These are phyloP conservation scores for Phyllotreta cruciferae DNA, from an alignment of 2,888 invertebrate species.

Conservation along the genomic window DNA sequence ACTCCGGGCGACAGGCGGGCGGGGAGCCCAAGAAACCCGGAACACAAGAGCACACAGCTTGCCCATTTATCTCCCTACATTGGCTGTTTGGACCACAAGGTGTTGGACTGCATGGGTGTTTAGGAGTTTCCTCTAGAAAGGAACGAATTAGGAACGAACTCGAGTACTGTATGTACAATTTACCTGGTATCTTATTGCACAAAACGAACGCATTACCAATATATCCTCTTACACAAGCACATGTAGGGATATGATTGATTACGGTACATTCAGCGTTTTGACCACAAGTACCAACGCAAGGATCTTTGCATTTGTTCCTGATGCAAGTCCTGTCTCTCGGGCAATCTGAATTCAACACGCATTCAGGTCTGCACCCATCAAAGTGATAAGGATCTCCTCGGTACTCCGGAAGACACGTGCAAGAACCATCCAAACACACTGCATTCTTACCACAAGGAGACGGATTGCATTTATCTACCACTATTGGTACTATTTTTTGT, in stretches of 20 bases:
- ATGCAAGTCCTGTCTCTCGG: constrained; percentile 73
- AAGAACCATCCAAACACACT: constrained; percentile 69
- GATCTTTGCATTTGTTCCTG: constrained; percentile 78
- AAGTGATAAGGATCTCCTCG: constrained; percentile 71
- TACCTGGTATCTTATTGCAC: constrained; percentile 66
- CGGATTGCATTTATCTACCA: constrained; percentile 68
- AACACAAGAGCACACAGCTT: constrained; percentile 76
- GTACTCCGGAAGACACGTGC: constrained; percentile 73
- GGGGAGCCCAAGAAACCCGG: constrained; percentile 75
- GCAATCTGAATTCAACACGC: constrained; percentile 75
- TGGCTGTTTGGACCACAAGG: constrained; percentile 84
- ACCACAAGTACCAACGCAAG: constrained; percentile 81
- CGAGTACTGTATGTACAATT: neutral
- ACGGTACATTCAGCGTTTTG: constrained; percentile 78
- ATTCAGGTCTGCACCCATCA: constrained; percentile 77
- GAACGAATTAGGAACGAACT: neutral
- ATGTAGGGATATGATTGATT: constrained; percentile 74
- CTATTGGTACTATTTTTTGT: constrained; percentile 49
- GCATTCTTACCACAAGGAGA: constrained; percentile 82
- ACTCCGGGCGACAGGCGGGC: constrained; percentile 77
- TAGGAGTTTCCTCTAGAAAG: constrained; percentile 54
- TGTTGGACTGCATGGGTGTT: constrained; percentile 71
- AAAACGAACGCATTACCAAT: constrained; percentile 76
- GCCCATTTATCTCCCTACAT: constrained; percentile 64
- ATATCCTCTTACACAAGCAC: constrained; percentile 71